These are phyloP conservation scores for Netelia melanura DNA, from an alignment of 2,888 invertebrate genomes.

Conservation along the genomic window DNA sequence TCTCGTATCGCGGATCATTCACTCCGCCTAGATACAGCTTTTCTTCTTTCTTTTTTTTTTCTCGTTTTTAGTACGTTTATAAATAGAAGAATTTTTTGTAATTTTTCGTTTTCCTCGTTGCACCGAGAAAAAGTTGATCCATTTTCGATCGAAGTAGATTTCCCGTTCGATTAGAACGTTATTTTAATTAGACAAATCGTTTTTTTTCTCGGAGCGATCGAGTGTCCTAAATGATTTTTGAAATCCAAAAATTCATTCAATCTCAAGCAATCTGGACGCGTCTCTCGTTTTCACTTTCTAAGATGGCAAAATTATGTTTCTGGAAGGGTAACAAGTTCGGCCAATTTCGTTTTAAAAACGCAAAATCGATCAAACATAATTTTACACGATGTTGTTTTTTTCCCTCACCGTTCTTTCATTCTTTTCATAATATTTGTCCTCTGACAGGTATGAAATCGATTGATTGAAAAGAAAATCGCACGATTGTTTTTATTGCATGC, in stretches of 20 bases:
- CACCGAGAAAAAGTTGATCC: constrained; percentile 2
- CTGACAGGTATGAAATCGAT: not conserved
- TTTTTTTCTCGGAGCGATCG: not conserved
- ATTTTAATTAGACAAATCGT: not conserved
- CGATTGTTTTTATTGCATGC: constrained; percentile 7
- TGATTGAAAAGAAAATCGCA: constrained; percentile 24
- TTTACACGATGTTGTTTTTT: constrained; percentile 18
- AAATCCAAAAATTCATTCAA: constrained; percentile 49
- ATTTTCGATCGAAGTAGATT: not conserved
- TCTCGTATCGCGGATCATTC: constrained; percentile 19
- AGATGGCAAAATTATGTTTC: constrained; percentile 16
- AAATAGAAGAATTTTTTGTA: not conserved
- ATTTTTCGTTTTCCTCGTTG: not conserved
- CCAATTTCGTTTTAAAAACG: constrained; percentile 24
- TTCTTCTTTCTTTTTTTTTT: not conserved
- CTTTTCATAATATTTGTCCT: constrained; percentile 7
- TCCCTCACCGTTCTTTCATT: not conserved
- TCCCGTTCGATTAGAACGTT: not conserved
- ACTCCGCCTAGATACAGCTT: not conserved
- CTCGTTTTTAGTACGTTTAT: constrained; percentile 5
- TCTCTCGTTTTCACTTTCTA: not conserved
- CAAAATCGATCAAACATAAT: constrained; percentile 31
- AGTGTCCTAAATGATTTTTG: constrained; percentile 13
- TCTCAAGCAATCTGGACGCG: constrained; percentile 44
- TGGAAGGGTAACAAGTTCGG: constrained; percentile 40